Evolutionary conservation across 2,888 invertebrate genomes (phyloP).

Genomic region (Epinotia brunnichana): DNA sequence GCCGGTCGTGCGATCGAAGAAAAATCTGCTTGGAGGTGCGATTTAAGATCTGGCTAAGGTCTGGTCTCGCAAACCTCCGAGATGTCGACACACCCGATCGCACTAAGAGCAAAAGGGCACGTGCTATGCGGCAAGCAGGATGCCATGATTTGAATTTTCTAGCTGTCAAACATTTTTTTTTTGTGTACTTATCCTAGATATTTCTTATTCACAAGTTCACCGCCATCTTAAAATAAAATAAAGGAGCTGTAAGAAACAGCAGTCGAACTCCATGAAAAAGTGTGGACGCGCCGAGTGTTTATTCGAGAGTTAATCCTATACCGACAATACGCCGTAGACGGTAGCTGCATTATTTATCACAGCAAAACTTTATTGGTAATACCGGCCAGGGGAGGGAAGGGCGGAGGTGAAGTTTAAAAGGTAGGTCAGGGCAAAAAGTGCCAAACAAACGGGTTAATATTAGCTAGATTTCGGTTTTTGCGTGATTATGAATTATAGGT

Average conservation of each 20-base stretch:
- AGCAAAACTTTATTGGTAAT: conserved; percentile 52
- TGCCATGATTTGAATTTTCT: too few relatives aligned
- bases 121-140: too few relatives aligned
- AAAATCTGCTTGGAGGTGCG: too few relatives aligned
- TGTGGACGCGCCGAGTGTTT: conserved; percentile 46
- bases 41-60: too few relatives aligned
- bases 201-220: not conserved
- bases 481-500: too few relatives aligned
- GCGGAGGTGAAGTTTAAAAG: conserved; percentile 12
- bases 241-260: conserved; percentile 12
- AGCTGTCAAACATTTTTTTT: too few relatives aligned
- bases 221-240: not conserved
- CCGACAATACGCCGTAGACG: conserved; percentile 47
- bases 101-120: too few relatives aligned
- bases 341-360: conserved; percentile 55
- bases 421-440: not conserved
- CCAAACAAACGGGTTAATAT: too few relatives aligned
- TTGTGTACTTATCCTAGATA: too few relatives aligned
- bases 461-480: not conserved
- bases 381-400: conserved; percentile 31
- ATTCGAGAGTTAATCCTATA: conserved; percentile 53
- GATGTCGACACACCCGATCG: too few relatives aligned
- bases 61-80: too few relatives aligned
- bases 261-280: conserved; percentile 43
- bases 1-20: too few relatives aligned